These are phyloP conservation scores for Pissodes strobi DNA, from an alignment of 1,140 invertebrate genomes.

Conservation along the genomic window DNA sequence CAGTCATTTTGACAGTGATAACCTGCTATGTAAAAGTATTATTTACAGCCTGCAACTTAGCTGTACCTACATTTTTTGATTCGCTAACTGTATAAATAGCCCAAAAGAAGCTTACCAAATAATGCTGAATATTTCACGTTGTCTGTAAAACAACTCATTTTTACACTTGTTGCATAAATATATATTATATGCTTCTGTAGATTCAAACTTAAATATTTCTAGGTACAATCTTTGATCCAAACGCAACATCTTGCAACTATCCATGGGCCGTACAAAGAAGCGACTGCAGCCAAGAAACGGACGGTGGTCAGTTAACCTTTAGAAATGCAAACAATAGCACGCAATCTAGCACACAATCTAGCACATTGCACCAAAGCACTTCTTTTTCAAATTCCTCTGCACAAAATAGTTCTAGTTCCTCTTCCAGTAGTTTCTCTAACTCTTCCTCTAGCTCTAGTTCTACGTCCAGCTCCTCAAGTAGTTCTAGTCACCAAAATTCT, in stretches of 20 bases:
- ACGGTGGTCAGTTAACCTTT: slow-evolving; percentile 30
- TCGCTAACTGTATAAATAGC: too few species aligned
- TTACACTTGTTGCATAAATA: background rate
- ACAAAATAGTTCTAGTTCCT: slow-evolving; percentile 28
- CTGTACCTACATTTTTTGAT: too few species aligned
- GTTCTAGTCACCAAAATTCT: slow-evolving; percentile 26
- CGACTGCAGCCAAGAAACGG: slow-evolving; percentile 44
- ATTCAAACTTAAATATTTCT: background rate
- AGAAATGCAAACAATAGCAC: slow-evolving; percentile 23
- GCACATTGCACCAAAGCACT: slow-evolving; percentile 29
- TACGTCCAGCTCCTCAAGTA: slow-evolving; percentile 28
- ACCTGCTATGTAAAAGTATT: too few species aligned
- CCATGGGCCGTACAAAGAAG: slow-evolving; percentile 62
- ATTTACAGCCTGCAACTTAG: too few species aligned
- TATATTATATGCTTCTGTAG: background rate
- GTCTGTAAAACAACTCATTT: too few species aligned
- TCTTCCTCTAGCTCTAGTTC: slow-evolving; percentile 29
- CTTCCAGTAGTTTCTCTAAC: slow-evolving; percentile 21
- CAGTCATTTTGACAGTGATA: too few species aligned
- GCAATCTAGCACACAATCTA: slow-evolving; percentile 10
- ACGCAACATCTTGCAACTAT: slow-evolving; percentile 65
- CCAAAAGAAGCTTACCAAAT: too few species aligned
- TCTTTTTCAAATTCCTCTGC: slow-evolving; percentile 27
- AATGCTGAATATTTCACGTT: too few species aligned
- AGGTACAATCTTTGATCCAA: slow-evolving; percentile 66